Evolutionary conservation across 2,888 invertebrate species (phyloP).

Genomic region (Athetis lepigone): DNA sequence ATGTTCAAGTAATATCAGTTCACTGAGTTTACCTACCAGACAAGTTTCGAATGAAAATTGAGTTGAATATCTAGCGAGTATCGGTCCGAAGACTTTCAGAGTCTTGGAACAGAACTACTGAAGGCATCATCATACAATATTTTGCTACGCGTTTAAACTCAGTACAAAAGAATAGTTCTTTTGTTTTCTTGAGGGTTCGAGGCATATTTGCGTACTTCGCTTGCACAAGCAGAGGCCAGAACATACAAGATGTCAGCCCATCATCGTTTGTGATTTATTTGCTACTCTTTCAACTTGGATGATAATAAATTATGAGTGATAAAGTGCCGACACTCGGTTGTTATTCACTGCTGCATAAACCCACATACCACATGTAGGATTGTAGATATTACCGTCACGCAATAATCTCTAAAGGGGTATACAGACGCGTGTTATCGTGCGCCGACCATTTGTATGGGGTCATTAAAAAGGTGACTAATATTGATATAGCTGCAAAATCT

Average conservation of each 20-base stretch:
- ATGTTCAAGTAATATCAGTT: constrained; percentile 12
- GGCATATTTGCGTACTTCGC: neutral
- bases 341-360: constrained; percentile 39
- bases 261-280: constrained; percentile 50
- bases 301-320: constrained; percentile 51
- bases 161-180: constrained; percentile 6
- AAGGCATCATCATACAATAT: too few species aligned
- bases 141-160: too few species aligned
- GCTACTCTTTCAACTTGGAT: constrained; percentile 29
- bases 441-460: constrained; percentile 17
- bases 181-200: constrained; percentile 9
- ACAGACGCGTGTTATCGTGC: constrained; percentile 28
- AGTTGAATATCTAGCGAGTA: neutral
- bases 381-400: constrained; percentile 27
- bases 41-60: too few species aligned
- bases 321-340: constrained; percentile 48
- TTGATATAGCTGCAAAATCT: too few species aligned
- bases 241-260: constrained; percentile 48
- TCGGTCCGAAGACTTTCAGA: too few species aligned
- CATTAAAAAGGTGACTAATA: too few species aligned
- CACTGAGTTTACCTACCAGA: too few species aligned
- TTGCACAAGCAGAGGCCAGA: constrained; percentile 32
- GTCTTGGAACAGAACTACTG: too few species aligned
- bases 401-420: constrained; percentile 29
- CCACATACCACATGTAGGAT: constrained; percentile 32